Conservation (phyloP, 2,888 invertebrate genomes). For the Phania funesta region DNA sequence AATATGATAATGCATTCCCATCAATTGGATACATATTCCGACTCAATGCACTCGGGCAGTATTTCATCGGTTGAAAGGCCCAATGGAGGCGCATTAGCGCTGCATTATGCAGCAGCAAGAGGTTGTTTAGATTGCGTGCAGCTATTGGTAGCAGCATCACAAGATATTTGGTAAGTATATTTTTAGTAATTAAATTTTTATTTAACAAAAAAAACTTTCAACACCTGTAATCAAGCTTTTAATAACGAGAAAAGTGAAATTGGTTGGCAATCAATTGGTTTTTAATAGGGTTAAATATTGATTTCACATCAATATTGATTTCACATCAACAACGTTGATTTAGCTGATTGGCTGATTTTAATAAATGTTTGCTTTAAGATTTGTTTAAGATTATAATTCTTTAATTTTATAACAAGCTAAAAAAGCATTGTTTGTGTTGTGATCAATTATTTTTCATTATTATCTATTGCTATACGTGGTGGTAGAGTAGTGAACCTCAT, state of each 20-base stretch:
- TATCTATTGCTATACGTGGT: slow-evolving; percentile 3
- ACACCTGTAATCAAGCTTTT: not conserved
- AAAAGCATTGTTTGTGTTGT: not conserved
- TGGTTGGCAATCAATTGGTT: not conserved
- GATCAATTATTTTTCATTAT: slow-evolving; percentile 9
- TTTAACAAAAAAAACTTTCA: not conserved
- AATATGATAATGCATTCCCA: slow-evolving; percentile 78
- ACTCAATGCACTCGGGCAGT: slow-evolving; percentile 78
- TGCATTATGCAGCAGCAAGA: slow-evolving; percentile 93
- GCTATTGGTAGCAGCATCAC: slow-evolving; percentile 88
- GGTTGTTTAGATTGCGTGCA: slow-evolving; percentile 93
- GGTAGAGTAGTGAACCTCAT: not conserved
- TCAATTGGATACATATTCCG: slow-evolving; percentile 75
- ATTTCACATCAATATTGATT: not conserved
- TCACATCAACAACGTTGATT: no score
- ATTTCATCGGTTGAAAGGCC: slow-evolving; percentile 80
- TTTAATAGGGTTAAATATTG: slow-evolving; percentile 29
- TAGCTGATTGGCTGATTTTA: no score
- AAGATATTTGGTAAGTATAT: slow-evolving; percentile 86
- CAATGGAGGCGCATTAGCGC: slow-evolving; percentile 86
- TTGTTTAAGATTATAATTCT: not conserved
- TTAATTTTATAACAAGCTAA: not conserved
- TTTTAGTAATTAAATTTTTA: not conserved
- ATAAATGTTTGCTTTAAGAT: slow-evolving; percentile 6
- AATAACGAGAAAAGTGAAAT: slow-evolving; percentile 34